phyloP scores from a whole-genome alignment of 1,140 invertebrate genomes.

The Campoletis sonorensis region DNA sequence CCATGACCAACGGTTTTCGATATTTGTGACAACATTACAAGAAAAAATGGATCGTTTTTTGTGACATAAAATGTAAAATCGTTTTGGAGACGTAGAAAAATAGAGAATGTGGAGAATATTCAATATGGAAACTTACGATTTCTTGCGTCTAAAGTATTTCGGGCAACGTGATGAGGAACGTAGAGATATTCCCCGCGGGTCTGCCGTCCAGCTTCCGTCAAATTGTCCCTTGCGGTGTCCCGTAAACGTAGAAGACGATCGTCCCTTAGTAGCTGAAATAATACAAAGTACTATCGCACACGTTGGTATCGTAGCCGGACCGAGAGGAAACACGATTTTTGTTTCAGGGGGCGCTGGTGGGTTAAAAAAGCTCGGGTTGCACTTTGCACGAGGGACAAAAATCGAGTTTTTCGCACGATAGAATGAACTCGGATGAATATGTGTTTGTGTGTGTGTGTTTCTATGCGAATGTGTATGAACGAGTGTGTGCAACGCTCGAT shows the following conservation, averaged over 20 bases:
- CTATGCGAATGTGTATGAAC: too few species aligned
- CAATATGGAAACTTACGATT: slow-evolving; percentile 65
- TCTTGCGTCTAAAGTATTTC: slow-evolving; percentile 68
- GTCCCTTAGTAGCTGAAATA: slow-evolving; percentile 69
- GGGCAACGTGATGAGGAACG: slow-evolving; percentile 70
- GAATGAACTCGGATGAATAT: background rate
- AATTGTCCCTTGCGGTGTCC: slow-evolving; percentile 65
- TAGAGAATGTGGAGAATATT: background rate
- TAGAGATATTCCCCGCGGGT: slow-evolving; percentile 71
- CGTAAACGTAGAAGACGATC: slow-evolving; percentile 66
- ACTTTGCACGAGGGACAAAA: slow-evolving; percentile 9
- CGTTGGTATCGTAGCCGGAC: background rate
- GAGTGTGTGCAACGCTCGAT: slow-evolving; percentile 20
- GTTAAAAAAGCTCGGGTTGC: slow-evolving; percentile 15
- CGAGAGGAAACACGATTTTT: slow-evolving; percentile 31
- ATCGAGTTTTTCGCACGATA: slow-evolving; percentile 18
- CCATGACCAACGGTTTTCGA: too few species aligned
- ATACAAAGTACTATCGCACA: slow-evolving; percentile 8
- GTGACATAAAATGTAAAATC: too few species aligned
- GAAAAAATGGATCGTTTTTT: too few species aligned
- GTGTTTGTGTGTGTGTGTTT: background rate
- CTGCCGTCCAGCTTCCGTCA: slow-evolving; percentile 70
- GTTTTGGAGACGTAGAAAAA: too few species aligned
- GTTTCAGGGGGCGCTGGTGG: background rate
- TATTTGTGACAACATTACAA: too few species aligned